Evolutionary conservation across 2,797 vertebrate species (phyloP), one percentile per base, ranked within the genome.

Genomic region (Pyrocephalus nanus): DNA sequence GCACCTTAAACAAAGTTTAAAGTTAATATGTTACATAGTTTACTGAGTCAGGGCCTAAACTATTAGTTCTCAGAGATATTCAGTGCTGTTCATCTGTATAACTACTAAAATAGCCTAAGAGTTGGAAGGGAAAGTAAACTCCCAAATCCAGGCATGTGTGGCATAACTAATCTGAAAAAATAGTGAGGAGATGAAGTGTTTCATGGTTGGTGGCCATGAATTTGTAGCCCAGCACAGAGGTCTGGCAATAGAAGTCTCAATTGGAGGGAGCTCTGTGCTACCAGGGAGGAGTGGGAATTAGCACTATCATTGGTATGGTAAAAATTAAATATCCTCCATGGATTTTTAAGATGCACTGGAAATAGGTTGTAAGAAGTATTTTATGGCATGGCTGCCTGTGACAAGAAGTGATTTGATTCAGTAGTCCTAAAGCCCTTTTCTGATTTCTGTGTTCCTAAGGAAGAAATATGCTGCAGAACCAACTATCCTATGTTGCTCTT

Each of bases 241-340:
- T 74, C 17, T 83, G 45, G 60, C 3, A 42, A 16, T 7, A 51
- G 6, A 43, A 47, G 4, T 75, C 58, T 81, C 84, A 11, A 5
- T 0, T 69, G 50, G 38, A 47, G 12, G 3, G 17, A 77, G 27
- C 61, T 30, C 13, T 61, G 0, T 4, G 5, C 11, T 84, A 9
- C 7, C 5, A 75, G 16, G 30, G 5, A 83, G 29, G 3, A 7
- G 17, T 58, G 34, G 7, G 17, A 51, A 62, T 73, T 43, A 21
- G 4, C 13, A 23, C 2, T 4, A 3, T 43, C 10, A 27, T 4
- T 65, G n/a, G 4, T 25, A 58, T 40, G 19, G 26, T 25, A 58
- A 81, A 61, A 40, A 54, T 30, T 12, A 67, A 42, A 48, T n/a
- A 23, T 34, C 6, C 15, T 93, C 7, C 2, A 7, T 73, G 82